Evolutionary conservation across 2,888 invertebrate species (phyloP).

Genomic region (Clepsis dumicolana): DNA sequence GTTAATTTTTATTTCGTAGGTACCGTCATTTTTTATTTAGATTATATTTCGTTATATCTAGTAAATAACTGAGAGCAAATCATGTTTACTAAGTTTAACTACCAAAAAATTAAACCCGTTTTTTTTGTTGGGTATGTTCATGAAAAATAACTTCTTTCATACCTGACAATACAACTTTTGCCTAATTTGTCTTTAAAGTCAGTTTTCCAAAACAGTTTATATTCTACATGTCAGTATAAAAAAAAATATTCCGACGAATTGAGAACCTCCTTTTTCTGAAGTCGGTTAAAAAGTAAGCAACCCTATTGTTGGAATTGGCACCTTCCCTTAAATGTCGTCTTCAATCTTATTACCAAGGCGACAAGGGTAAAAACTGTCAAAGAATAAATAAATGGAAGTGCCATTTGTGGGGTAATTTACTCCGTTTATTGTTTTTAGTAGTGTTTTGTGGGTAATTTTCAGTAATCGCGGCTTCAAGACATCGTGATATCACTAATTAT

Average conservation of each 20-base stretch:
- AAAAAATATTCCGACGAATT: too few relatives aligned
- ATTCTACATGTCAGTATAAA: neutral
- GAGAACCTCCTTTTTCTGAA: too few relatives aligned
- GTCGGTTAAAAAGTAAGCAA: too few relatives aligned
- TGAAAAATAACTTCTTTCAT: too few relatives aligned
- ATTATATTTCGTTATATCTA: too few relatives aligned
- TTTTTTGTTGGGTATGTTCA: too few relatives aligned
- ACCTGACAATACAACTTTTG: too few relatives aligned
- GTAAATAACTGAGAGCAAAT: too few relatives aligned
- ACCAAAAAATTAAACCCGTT: too few relatives aligned
- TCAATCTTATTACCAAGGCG: neutral
- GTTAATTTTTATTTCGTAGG: too few relatives aligned
- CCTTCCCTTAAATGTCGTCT: neutral
- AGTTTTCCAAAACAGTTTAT: neutral
- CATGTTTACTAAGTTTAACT: too few relatives aligned
- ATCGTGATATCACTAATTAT: slow-evolving; percentile 7
- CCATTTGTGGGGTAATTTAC: neutral
- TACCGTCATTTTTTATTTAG: too few relatives aligned
- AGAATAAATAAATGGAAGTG: neutral
- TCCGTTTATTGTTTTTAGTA: neutral
- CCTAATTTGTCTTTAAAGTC: neutral
- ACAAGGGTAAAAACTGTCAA: neutral
- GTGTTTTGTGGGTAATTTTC: slow-evolving; percentile 15
- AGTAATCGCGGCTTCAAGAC: slow-evolving; percentile 21
- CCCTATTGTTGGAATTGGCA: neutral